Conservation (phyloP, 2,113 vertebrate genomes). For the Regulus satrapa region DNA sequence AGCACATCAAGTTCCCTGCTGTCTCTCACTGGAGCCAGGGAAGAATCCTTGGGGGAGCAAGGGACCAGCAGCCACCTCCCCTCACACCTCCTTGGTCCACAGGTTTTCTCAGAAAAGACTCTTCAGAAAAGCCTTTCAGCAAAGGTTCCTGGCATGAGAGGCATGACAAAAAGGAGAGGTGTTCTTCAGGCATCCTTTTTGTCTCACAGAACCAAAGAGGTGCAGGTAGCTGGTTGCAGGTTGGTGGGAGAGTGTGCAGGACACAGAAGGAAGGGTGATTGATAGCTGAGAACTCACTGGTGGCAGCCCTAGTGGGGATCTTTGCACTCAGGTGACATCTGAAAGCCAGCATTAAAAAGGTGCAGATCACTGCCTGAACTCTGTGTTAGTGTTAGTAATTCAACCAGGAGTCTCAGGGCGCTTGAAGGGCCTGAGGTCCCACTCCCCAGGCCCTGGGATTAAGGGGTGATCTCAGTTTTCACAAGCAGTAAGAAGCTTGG, state of each 20-base stretch:
- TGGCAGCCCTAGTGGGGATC: neutral
- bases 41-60: neutral
- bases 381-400: neutral
- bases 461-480: neutral
- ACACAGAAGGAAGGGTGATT: neutral
- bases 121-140: neutral
- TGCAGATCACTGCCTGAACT: neutral
- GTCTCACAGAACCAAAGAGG: neutral
- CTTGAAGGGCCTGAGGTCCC: neutral
- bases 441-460: neutral
- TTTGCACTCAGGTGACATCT: neutral
- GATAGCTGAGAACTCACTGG: neutral
- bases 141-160: neutral
- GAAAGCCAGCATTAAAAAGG: neutral
- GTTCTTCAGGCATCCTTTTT: neutral
- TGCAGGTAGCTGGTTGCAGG: neutral
- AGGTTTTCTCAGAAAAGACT: neutral
- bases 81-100: neutral
- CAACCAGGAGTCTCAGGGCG: rapidly evolving
- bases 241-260: neutral
- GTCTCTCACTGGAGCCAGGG: neutral
- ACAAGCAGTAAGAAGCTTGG: neutral
- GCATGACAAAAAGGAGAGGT: neutral
- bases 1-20: neutral
- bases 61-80: neutral